Evolutionary conservation across 35 echinoderm and acorn worm species (phyloP).

Genomic region (Ophiothrix spiculata): DNA sequence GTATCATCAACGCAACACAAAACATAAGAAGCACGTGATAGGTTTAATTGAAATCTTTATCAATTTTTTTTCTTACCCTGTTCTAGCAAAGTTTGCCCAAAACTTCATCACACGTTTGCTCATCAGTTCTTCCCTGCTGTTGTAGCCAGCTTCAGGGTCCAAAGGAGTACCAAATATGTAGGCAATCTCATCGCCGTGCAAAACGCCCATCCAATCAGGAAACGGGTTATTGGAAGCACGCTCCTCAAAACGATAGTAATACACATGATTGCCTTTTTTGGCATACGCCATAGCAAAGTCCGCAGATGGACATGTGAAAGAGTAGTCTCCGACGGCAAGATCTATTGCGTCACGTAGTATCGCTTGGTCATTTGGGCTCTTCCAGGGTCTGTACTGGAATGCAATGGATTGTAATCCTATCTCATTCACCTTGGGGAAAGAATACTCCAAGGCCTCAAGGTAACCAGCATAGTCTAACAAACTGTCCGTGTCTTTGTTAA

Average conservation of each 20-base stretch:
- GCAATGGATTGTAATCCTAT: conserved; percentile 70
- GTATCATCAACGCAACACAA: not conserved
- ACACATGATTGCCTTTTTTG: conserved; percentile 54
- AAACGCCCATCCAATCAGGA: conserved; percentile 93
- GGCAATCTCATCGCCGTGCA: conserved; percentile 95
- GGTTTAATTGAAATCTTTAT: not conserved
- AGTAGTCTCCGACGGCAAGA: conserved; percentile 57
- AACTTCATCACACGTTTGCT: conserved; percentile 81
- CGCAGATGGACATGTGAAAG: conserved; percentile 64
- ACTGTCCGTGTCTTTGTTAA: conserved; percentile 49
- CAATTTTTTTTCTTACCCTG: conserved; percentile 63
- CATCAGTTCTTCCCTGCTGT: conserved; percentile 46
- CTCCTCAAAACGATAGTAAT: conserved; percentile 78
- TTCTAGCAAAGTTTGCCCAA: conserved; percentile 94
- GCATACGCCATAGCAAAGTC: conserved; percentile 61
- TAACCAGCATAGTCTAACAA: conserved; percentile 56
- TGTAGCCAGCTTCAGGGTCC: conserved; percentile 48
- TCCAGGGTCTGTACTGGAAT: conserved; percentile 87
- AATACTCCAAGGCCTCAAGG: conserved; percentile 28
- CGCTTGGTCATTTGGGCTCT: conserved; percentile 43
- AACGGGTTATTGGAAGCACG: conserved; percentile 71
- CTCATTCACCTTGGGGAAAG: conserved; percentile 61
- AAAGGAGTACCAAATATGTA: conserved; percentile 83
- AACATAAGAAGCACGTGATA: not conserved
- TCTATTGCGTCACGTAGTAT: conserved; percentile 75